Conservation (phyloP, 2,797 vertebrate species). For the Melanotaenia maccullochi region DNA sequence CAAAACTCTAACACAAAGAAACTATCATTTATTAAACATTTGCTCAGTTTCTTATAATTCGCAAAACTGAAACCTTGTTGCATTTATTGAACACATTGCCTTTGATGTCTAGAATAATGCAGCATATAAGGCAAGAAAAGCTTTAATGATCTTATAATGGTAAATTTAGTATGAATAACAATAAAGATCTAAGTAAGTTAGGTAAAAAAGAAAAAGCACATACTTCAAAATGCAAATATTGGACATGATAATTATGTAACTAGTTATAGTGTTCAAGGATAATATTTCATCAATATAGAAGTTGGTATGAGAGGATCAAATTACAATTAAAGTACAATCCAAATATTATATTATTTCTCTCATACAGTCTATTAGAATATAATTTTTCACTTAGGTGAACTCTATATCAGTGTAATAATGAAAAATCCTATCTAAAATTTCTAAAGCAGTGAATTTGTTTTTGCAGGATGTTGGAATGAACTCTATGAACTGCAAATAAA, state of each 20-base stretch:
- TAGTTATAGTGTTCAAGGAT: neutral
- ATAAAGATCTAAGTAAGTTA: too few relatives aligned
- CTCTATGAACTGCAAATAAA: conserved; percentile 34
- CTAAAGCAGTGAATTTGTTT: conserved; percentile 10
- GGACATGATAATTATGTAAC: neutral
- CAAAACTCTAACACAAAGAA: neutral
- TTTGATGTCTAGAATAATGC: neutral
- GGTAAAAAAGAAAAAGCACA: too few relatives aligned
- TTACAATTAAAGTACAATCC: neutral
- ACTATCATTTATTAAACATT: neutral
- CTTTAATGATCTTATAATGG: too few relatives aligned
- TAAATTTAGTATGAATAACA: too few relatives aligned
- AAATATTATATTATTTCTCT: conserved; percentile 49
- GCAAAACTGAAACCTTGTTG: neutral
- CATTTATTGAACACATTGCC: neutral
- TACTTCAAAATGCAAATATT: neutral
- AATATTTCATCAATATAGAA: neutral
- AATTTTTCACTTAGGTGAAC: conserved; percentile 20
- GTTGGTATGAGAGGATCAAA: neutral
- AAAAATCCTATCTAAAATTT: conserved; percentile 1
- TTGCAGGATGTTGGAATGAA: conserved; percentile 28
- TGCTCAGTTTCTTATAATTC: neutral
- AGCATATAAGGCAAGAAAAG: neutral
- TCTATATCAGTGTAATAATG: too few relatives aligned
- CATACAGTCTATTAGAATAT: conserved; percentile 31